Percentiles rank a stretch among this genome's conserved stretches.
Evolutionary conservation across 2,888 invertebrate species (phyloP).

Genomic region (Drosophila niveifrons): DNA sequence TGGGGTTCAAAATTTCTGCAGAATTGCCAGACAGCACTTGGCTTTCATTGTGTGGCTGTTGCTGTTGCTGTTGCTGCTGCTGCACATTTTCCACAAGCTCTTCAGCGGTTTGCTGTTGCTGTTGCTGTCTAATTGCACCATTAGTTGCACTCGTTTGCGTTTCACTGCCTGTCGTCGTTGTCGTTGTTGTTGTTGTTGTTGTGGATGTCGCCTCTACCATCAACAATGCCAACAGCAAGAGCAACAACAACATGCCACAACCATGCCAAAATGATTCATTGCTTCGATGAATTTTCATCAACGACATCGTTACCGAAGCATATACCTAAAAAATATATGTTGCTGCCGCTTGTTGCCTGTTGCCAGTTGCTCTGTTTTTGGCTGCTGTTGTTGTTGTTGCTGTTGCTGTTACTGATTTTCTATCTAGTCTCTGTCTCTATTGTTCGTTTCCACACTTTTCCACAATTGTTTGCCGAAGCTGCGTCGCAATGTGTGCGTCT

Average conservation of each 20-base stretch:
- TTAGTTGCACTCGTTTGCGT: conserved; percentile 78
- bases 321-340: conserved; percentile 68
- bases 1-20: conserved; percentile 74
- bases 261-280: conserved; percentile 81
- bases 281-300: conserved; percentile 83
- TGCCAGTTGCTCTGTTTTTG: conserved; percentile 44
- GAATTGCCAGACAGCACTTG: conserved; percentile 68
- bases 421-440: conserved; percentile 65
- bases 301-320: conserved; percentile 82
- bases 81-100: conserved; percentile 30
- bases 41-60: conserved; percentile 50
- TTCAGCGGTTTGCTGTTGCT: conserved; percentile 34
- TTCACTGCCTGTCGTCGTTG: conserved; percentile 54
- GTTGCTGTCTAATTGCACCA: conserved; percentile 80
- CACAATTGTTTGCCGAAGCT: conserved; percentile 72
- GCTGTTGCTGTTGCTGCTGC: conserved; percentile 24
- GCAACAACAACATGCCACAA: conserved; percentile 69
- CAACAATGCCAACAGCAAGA: conserved; percentile 65
- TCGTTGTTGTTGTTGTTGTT: conserved; percentile 42
- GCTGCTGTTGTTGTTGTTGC: conserved; percentile 21
- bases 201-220: conserved; percentile 42
- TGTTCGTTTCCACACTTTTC: conserved; percentile 77
- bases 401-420: conserved; percentile 60
- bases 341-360: conserved; percentile 20
- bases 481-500: conserved; percentile 68